Conservation (phyloP, 2,113 vertebrate genomes). For the Coregonus clupeaformis region DNA sequence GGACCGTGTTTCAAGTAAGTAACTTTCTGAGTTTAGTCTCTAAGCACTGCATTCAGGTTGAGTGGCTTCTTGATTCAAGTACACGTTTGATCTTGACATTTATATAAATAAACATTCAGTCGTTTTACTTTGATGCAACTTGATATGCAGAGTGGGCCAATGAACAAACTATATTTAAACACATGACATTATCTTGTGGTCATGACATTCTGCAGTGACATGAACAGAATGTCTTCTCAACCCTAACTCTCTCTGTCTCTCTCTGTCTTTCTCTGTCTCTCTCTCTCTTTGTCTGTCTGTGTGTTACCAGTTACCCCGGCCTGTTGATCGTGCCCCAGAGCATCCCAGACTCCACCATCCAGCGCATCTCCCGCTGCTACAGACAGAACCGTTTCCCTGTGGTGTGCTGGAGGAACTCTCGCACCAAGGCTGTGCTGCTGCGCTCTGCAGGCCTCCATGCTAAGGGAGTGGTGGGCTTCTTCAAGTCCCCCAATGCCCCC, state of each 20-base stretch:
- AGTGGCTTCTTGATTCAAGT: too few species aligned
- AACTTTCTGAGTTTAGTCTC: too few species aligned
- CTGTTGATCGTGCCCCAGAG: constrained; percentile 94
- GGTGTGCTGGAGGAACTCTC: constrained; percentile 90
- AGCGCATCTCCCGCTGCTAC: constrained; percentile 93
- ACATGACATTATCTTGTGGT: background rate
- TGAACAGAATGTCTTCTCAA: background rate
- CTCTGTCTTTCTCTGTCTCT: background rate
- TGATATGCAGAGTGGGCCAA: background rate
- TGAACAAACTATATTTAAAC: background rate
- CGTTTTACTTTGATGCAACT: background rate
- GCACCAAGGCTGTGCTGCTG: constrained; percentile 89
- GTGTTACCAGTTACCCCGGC: constrained; percentile 84
- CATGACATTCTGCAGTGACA: background rate
- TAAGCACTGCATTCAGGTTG: too few species aligned
- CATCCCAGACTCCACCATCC: constrained; percentile 88
- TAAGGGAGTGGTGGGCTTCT: constrained; percentile 92
- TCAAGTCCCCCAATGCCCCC: constrained; percentile 88
- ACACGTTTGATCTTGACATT: too few species aligned
- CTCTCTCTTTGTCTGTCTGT: background rate
- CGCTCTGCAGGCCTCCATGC: constrained; percentile 90
- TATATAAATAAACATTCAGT: too few species aligned
- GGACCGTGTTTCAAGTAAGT: too few species aligned
- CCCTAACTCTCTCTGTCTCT: background rate
- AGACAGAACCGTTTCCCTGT: constrained; percentile 95